Evolutionary conservation across 2,113 vertebrate genomes (phyloP).

Genomic region (Prunella fulvescens): DNA sequence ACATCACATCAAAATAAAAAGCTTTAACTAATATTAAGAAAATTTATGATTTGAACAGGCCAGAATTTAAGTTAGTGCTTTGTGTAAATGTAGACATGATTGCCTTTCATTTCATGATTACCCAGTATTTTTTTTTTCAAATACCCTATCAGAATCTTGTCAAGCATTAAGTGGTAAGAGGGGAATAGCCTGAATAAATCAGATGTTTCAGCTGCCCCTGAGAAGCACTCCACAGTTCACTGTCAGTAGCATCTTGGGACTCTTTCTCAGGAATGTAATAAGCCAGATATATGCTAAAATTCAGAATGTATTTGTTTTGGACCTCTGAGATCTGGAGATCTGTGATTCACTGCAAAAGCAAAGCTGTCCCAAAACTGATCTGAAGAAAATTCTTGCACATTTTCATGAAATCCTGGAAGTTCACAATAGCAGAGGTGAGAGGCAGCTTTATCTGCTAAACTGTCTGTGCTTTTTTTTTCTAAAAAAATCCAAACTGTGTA

Average conservation of each 20-base stretch:
- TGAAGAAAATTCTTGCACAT: not conserved
- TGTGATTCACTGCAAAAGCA: not conserved
- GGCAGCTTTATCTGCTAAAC: not conserved
- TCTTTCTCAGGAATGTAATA: not conserved
- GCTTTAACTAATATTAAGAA: not conserved
- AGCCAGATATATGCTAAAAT: slow-evolving; percentile 2
- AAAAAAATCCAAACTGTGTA: not conserved
- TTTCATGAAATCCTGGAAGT: not conserved
- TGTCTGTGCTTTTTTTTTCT: not conserved
- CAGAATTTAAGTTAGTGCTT: not conserved
- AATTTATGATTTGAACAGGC: not conserved
- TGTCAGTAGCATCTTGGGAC: not conserved
- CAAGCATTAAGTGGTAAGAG: not conserved
- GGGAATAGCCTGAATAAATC: not conserved
- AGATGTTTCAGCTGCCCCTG: not conserved
- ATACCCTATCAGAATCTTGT: not conserved
- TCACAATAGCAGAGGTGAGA: not conserved
- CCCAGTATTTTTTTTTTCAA: not conserved
- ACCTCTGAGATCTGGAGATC: not conserved
- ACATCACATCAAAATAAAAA: not conserved
- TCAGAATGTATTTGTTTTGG: not conserved
- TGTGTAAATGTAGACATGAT: not conserved
- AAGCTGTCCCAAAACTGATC: not conserved
- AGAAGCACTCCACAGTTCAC: slow-evolving; percentile 26
- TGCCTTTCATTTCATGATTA: slow-evolving; percentile 1